Base-by-base conservation (phyloP, 53 echinoderm and acorn worm genomes). In the Henricia sp. region DNA sequence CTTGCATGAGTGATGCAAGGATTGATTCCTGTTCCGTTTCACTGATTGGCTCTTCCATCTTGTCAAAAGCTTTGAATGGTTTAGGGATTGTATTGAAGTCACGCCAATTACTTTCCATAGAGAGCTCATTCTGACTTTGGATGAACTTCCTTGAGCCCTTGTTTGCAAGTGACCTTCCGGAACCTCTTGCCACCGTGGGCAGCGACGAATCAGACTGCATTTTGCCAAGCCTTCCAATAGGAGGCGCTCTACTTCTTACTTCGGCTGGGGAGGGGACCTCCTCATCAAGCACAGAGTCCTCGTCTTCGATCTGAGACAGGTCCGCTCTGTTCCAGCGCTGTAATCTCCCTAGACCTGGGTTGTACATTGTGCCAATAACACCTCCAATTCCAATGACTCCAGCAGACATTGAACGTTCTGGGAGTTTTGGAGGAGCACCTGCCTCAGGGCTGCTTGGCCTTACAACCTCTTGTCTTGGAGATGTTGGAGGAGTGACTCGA, bases 301-400 rank as follows among this genome's bases (percentile, higher is more conserved):
- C 76, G 37, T 86, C 86, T 67, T 74, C 68, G 25, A 86, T 86
- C 5, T 75, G 38, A 53, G 74, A 75, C 40, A 86, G 30, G 76
- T 86, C 76, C 19, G 86, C 52, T 26, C 57, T 52, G 56, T 86
- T 76, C 86, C 86, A 86, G 28, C 86, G 75, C 34, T 86, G 86
- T 3, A 86, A 56, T 33, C 86, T 26, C 4, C 86, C 86, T 37
- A 86, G 86, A 13, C 52, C 48, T 13, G 86, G 86, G 27, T 74
- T 68, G 33, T 86, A 86, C 66, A 66, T 50, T 12, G 60, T 50
- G 10, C 86, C 86, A 24, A 74, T 53, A 3, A 63, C 80, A 80
- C 54, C 75, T 41, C 67, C 68, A 11, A 76, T 86, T 50, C 76
- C 86, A 13, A 86, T 53, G 36, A 74, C 76, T 23, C 86, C 86